phyloP scores from a whole-genome alignment of 2,113 vertebrate species.

The Dipodomys spectabilis region DNA sequence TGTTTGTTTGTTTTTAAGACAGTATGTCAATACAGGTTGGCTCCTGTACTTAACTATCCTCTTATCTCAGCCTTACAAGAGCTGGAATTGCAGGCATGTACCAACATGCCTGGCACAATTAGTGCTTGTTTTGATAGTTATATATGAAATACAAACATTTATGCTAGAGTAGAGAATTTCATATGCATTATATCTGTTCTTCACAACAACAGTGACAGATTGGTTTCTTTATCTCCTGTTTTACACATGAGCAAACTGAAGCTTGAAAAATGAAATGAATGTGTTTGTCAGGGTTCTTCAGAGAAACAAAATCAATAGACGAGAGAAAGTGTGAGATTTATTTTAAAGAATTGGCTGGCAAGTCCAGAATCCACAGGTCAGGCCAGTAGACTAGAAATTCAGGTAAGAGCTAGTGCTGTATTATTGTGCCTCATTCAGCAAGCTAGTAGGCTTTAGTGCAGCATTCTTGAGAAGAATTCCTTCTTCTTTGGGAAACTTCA shows the following conservation, averaged over 20 bases:
- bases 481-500: not conserved
- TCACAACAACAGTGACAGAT: not conserved
- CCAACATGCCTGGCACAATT: not conserved
- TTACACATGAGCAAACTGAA: slow-evolving; percentile 20
- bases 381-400: not conserved
- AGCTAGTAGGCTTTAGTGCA: not conserved
- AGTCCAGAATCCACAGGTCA: not conserved
- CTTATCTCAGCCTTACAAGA: too few species aligned
- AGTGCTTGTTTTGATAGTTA: not conserved
- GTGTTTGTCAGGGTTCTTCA: not conserved
- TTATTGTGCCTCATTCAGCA: not conserved
- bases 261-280: not conserved
- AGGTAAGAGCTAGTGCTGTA: not conserved
- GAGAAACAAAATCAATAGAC: not conserved
- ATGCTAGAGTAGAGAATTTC: not conserved
- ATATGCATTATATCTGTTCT: not conserved
- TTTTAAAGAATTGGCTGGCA: not conserved
- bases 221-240: not conserved
- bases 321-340: not conserved
- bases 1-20: too few species aligned
- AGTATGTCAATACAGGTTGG: too few species aligned
- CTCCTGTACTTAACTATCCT: too few species aligned
- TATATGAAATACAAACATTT: not conserved
- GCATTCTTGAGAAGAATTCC: not conserved
- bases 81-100: too few species aligned